A percentile compares a stretch with the other conserved stretches of the same genome.
Evolutionary conservation across 2,888 invertebrate species (phyloP).

Genomic region (Candidula unifasciata): DNA sequence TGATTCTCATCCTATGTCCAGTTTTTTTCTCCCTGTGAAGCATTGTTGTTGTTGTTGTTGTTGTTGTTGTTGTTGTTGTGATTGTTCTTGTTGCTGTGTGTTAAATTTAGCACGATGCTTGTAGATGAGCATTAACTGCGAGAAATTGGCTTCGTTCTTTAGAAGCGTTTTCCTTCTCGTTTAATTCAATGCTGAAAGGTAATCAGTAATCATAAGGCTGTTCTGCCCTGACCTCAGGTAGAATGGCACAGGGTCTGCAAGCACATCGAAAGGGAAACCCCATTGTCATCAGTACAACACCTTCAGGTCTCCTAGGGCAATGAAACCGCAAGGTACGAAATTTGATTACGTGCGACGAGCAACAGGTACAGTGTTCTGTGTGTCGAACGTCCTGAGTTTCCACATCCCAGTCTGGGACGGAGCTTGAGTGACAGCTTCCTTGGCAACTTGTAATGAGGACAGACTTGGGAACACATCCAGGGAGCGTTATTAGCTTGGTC

Average conservation of each 20-base stretch:
- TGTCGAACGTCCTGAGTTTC: conserved; percentile 49
- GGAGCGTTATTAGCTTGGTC: conserved; percentile 27
- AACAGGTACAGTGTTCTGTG: conserved; percentile 59
- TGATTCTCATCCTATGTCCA: no score
- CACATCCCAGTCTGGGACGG: conserved; percentile 56
- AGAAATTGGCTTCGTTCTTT: neutral
- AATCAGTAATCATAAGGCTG: conserved; percentile 55
- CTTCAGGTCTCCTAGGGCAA: conserved; percentile 45
- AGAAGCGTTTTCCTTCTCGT: neutral
- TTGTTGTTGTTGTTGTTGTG: no score
- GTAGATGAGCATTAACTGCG: no score
- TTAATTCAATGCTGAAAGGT: neutral
- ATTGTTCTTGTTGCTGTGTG: no score
- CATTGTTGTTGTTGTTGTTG: no score
- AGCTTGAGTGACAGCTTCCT: conserved; percentile 57
- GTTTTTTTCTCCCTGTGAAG: no score
- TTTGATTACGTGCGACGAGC: conserved; percentile 51
- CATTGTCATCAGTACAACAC: conserved; percentile 5
- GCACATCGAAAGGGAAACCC: conserved; percentile 54
- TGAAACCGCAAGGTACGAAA: conserved; percentile 43
- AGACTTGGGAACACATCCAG: conserved; percentile 52
- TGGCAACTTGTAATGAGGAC: conserved; percentile 50
- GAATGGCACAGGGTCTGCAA: conserved; percentile 58
- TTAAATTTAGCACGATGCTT: no score
- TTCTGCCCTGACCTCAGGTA: conserved; percentile 46